Evolutionary conservation across 1,140 invertebrate species (phyloP).

Genomic region (Pteromalus puparum): DNA sequence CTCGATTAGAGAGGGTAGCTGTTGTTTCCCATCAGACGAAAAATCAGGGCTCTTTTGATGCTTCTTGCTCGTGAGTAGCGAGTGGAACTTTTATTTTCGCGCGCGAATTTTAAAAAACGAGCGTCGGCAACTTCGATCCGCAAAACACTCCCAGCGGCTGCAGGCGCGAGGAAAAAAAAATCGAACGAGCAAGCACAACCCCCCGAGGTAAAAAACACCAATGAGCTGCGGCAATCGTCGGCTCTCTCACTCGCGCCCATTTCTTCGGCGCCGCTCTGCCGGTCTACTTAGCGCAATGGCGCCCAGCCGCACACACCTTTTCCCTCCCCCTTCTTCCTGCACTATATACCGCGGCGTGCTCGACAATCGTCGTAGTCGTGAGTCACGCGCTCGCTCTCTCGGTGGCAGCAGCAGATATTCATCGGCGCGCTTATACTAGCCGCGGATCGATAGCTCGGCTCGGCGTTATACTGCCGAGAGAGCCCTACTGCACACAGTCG

Average conservation of each 20-base stretch:
- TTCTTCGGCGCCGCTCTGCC: conserved; percentile 51
- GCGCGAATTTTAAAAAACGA: no score
- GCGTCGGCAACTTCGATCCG: not conserved
- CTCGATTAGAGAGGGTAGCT: not conserved
- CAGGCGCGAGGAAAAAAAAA: not conserved
- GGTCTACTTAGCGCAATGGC: conserved; percentile 51
- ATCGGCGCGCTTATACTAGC: conserved; percentile 53
- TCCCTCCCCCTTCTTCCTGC: conserved; percentile 53
- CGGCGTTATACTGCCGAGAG: not conserved
- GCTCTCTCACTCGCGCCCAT: conserved; percentile 27
- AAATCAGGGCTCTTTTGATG: conserved; percentile 9
- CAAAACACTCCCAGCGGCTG: not conserved
- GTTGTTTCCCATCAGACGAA: conserved; percentile 21
- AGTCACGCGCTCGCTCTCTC: conserved; percentile 57
- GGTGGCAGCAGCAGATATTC: conserved; percentile 53
- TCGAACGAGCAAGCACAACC: not conserved
- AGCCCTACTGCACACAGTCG: conserved; percentile 3
- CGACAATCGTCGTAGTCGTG: conserved; percentile 56
- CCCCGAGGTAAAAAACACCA: not conserved
- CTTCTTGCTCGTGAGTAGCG: no score
- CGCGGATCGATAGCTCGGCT: conserved; percentile 60
- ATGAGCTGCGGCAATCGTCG: not conserved
- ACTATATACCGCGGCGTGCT: conserved; percentile 17
- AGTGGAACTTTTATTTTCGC: no score
- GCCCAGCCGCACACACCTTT: conserved; percentile 30